Conservation (phyloP, 1,140 invertebrate genomes). For the Chymomyza costata region DNA sequence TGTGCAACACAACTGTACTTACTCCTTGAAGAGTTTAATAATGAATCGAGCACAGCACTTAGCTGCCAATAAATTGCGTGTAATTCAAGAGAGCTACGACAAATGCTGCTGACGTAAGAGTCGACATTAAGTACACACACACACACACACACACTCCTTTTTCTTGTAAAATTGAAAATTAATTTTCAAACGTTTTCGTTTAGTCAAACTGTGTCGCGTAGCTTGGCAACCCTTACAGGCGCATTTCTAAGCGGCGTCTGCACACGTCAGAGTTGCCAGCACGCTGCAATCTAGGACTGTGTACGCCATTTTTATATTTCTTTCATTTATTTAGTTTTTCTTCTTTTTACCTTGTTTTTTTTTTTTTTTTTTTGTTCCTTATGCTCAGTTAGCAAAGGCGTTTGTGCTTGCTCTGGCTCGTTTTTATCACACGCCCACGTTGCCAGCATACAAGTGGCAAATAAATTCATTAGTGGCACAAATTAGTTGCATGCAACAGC, state of each 20-base stretch:
- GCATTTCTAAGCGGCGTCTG: conserved; percentile 28
- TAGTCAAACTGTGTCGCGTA: conserved; percentile 26
- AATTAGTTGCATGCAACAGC: conserved; percentile 67
- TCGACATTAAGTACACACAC: conserved; percentile 1
- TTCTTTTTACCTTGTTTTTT: background rate
- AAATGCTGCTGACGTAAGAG: conserved; percentile 26
- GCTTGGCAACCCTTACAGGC: conserved; percentile 36
- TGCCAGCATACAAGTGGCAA: conserved; percentile 71
- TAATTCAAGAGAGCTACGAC: conserved; percentile 59
- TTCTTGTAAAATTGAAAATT: conserved; percentile 67
- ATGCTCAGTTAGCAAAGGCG: conserved; percentile 41
- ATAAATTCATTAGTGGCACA: conserved; percentile 73
- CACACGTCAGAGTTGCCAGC: conserved; percentile 6
- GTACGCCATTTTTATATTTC: conserved; percentile 42
- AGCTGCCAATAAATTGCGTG: conserved; percentile 73
- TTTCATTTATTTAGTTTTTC: conserved; percentile 58
- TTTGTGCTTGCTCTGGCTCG: conserved; percentile 12
- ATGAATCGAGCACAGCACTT: too few relatives aligned
- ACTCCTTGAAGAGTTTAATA: too few relatives aligned
- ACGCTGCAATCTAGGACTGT: too few relatives aligned
- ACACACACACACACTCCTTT: conserved; percentile 35
- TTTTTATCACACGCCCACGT: conserved; percentile 54
- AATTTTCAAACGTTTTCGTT: conserved; percentile 70
- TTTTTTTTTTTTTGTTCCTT: background rate
- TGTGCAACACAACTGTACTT: too few relatives aligned